Conservation (phyloP, 2,888 invertebrate species). For the Drosophila vallismaia region DNA sequence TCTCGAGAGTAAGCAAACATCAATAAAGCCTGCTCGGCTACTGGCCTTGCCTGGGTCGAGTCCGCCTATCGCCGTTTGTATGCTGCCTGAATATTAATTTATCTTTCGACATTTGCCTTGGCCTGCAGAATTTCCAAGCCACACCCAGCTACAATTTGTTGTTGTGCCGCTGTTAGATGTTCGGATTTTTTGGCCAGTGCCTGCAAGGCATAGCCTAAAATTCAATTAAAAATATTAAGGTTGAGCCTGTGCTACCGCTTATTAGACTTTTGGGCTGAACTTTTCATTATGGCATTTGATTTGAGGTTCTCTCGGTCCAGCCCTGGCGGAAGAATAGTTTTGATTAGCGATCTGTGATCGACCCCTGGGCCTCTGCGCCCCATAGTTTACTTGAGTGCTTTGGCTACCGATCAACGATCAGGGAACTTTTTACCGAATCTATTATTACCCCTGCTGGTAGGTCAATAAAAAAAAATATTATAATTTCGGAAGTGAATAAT, state of each 20-base stretch:
- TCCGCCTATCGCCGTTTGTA: conserved; percentile 46
- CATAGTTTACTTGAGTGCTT: conserved; percentile 19
- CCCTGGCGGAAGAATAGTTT: conserved; percentile 20
- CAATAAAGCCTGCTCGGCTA: conserved; percentile 45
- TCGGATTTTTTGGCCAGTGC: conserved; percentile 16
- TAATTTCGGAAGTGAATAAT: neutral
- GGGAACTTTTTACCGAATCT: neutral
- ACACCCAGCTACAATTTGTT: conserved; percentile 42
- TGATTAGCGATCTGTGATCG: conserved; percentile 26
- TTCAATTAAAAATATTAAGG: conserved; percentile 46
- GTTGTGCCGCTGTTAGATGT: neutral
- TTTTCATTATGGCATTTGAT: conserved; percentile 34
- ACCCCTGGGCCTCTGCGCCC: conserved; percentile 21
- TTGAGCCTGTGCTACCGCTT: conserved; percentile 38
- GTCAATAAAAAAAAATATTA: neutral
- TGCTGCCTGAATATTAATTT: conserved; percentile 51
- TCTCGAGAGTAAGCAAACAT: conserved; percentile 7
- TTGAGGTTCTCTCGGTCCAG: conserved; percentile 29
- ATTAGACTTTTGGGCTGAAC: conserved; percentile 39
- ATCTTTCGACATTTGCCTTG: conserved; percentile 48
- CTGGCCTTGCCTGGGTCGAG: conserved; percentile 43
- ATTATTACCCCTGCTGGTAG: conserved; percentile 8
- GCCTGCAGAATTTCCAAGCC: conserved; percentile 44
- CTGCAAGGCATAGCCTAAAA: conserved; percentile 36
- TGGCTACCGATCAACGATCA: conserved; percentile 37